These are phyloP conservation scores for Poecilia velifera DNA, from an alignment of 2,797 vertebrate genomes.

Conservation along the genomic window DNA sequence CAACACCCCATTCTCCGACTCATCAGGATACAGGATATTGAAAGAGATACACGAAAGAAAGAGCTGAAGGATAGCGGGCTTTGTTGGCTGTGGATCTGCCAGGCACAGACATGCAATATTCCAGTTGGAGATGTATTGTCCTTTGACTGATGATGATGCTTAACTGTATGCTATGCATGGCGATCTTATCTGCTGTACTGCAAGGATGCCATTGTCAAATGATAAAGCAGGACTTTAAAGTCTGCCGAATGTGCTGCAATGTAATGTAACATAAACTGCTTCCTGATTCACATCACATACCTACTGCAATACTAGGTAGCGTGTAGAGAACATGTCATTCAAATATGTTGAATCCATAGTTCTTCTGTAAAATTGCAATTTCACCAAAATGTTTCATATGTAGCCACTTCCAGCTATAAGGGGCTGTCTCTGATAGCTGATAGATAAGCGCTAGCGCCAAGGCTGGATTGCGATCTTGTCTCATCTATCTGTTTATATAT, in stretches of 20 bases:
- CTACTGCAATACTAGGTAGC: background rate
- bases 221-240: constrained; percentile 27
- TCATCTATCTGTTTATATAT: no score
- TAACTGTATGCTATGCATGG: constrained; percentile 33
- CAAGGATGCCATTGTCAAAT: constrained; percentile 22
- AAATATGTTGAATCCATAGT: no score
- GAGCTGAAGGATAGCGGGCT: constrained; percentile 60
- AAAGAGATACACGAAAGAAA: constrained; percentile 74
- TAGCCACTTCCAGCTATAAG: no score
- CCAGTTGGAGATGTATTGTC: constrained; percentile 47
- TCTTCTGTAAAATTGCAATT: no score
- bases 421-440: no score
- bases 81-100: constrained; percentile 42
- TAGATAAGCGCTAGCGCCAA: no score
- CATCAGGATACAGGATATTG: constrained; percentile 78
- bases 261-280: background rate
- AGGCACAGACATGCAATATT: constrained; percentile 51
- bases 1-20: constrained; percentile 61
- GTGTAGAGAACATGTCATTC: background rate
- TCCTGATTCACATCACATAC: background rate
- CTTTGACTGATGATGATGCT: constrained; percentile 60
- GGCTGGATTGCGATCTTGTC: no score
- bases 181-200: constrained; percentile 49
- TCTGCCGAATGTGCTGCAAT: constrained; percentile 9
- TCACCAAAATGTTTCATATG: no score